These are phyloP conservation scores for Synchiropus splendidus DNA, from an alignment of 2,113 vertebrate genomes.

Conservation along the genomic window DNA sequence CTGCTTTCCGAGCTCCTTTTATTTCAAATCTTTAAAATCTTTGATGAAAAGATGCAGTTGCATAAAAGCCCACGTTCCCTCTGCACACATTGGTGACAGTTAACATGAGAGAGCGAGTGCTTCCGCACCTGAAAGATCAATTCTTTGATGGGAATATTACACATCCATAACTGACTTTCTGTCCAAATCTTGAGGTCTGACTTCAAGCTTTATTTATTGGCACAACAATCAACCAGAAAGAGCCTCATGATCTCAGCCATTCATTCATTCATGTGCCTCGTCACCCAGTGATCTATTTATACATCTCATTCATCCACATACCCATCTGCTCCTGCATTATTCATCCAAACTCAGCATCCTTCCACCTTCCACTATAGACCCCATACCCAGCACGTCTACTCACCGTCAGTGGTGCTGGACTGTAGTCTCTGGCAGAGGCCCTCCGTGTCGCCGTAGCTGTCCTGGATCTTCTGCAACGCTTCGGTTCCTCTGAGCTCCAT, in stretches of 20 bases:
- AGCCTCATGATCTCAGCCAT: not conserved
- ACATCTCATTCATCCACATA: conserved; percentile 9
- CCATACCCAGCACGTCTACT: conserved; percentile 21
- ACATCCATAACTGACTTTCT: too few species aligned
- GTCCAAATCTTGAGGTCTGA: too few species aligned
- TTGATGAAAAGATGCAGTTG: too few species aligned
- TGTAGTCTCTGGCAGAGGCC: conserved; percentile 81
- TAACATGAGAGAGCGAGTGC: too few species aligned
- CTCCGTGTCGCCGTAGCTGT: conserved; percentile 71
- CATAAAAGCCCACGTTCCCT: too few species aligned
- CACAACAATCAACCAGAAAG: too few species aligned
- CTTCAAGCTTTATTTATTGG: too few species aligned
- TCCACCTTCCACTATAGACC: not conserved
- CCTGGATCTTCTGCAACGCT: conserved; percentile 79
- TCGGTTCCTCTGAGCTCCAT: conserved; percentile 84
- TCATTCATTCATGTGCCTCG: conserved; percentile 11
- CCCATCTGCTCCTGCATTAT: conserved; percentile 11
- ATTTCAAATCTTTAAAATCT: too few species aligned
- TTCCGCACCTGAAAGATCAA: too few species aligned
- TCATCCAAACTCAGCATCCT: conserved; percentile 5
- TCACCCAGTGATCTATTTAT: conserved; percentile 14
- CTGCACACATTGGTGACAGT: too few species aligned
- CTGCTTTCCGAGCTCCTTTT: too few species aligned
- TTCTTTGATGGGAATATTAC: too few species aligned
- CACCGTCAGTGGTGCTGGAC: conserved; percentile 78